Base-by-base conservation (phyloP, 2,113 vertebrate genomes). In the Dasyornis broadbenti region DNA sequence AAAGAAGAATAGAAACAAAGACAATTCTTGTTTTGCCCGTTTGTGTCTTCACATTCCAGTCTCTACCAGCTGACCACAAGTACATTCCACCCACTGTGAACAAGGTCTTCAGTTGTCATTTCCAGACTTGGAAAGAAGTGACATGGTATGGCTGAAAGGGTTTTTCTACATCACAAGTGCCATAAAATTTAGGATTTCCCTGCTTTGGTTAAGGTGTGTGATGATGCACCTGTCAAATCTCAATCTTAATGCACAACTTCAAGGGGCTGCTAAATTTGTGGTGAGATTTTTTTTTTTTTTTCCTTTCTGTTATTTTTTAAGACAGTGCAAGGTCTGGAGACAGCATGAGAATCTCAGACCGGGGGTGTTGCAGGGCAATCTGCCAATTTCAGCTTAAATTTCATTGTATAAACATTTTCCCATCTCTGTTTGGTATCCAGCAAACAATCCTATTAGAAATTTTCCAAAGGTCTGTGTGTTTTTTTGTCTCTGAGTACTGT, bases 401-500 rank as follows among this genome's bases (percentile, higher is more conserved):
- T 92, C 61, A 47, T 2, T 10, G 23, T 23, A n/a, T 13, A 91
- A 92, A 88, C 65, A 33, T 65, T 79, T 75, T 42, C 68, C 28
- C 42, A 50, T 45, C 57, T 94, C 59, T 60, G 97, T 97, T 97
- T 97, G 97, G 97, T 96, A 93, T 94, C 95, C 96, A 96, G 97
- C 97, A 90, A 96, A 95, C 65, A 75, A 78, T 82, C 47, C 84
- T 57, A 75, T 73, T 63, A 92, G 44, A 65, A 90, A 64, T 75
- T 33, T 70, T 18, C 31, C 76, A 33, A 33, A 82, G 0, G 15
- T 60, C 49, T 6, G 33, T 13, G 85, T 53, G 44, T 53, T 33
- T 44, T 16, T 50, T 89, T 77, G 75, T 86, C 89, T 93, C 56
- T 86, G 60, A 76, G 90, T 15, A 26, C 42, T 35, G 72, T 85